Conservation (phyloP, 2,113 vertebrate genomes). For the Oreochromis aureus region DNA sequence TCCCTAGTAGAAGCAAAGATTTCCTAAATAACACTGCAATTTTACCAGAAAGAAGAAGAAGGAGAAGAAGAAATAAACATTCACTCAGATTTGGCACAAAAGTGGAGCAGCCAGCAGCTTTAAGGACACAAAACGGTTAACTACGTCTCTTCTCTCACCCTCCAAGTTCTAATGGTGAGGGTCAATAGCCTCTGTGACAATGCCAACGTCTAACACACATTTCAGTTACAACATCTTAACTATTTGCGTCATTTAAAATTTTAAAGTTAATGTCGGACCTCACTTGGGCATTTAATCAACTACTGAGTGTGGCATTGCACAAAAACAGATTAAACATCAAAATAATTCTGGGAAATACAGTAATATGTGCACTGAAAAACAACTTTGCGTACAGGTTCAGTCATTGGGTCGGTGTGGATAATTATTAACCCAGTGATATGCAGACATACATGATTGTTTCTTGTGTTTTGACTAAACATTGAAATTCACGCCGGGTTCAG, state of each 20-base stretch:
- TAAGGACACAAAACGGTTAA: neutral
- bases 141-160: neutral
- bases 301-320: neutral
- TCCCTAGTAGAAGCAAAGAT: neutral
- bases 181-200: neutral
- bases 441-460: neutral
- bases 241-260: neutral
- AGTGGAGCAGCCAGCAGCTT: neutral
- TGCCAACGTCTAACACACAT: neutral
- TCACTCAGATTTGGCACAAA: neutral
- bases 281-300: neutral
- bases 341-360: neutral
- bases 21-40: neutral
- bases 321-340: neutral
- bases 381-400: accelerated
- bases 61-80: neutral
- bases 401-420: neutral
- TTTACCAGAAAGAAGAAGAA: neutral
- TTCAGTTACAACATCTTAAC: neutral
- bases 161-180: neutral
- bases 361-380: neutral
- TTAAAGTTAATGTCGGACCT: neutral
- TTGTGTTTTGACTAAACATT: neutral
- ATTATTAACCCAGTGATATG: neutral
- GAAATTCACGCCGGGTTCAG: neutral